Conservation (phyloP, 2,888 invertebrate genomes). For the Tetranychus piercei region DNA sequence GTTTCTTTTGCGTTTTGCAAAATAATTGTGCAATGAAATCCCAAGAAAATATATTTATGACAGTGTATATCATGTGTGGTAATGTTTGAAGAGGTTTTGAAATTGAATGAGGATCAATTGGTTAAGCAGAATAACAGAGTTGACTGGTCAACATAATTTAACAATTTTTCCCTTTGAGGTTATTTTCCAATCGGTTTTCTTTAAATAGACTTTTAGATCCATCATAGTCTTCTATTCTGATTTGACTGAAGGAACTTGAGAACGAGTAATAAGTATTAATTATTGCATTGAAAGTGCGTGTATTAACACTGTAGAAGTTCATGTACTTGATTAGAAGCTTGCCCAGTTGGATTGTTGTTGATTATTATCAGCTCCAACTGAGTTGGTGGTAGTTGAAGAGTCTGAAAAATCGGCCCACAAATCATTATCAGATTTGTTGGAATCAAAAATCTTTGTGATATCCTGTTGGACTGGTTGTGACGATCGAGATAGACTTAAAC, state of each 20-base stretch:
- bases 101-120: neutral
- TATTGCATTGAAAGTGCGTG: neutral
- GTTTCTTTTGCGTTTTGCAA: neutral
- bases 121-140: neutral
- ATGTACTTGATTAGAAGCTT: neutral
- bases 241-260: neutral
- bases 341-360: conserved; percentile 8
- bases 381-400: neutral
- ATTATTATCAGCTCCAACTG: neutral
- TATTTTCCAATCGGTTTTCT: too few species aligned
- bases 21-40: neutral
- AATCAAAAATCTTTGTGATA: neutral
- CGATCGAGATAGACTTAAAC: conserved; percentile 6
- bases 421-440: neutral
- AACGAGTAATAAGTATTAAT: neutral
- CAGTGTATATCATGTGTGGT: neutral
- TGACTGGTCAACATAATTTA: neutral
- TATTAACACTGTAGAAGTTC: neutral
- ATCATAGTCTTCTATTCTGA: neutral
- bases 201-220: too few species aligned
- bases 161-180: too few species aligned
- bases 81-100: neutral
- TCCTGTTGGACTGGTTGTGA: neutral
- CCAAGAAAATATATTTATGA: neutral
- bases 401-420: conserved; percentile 3